These are phyloP conservation scores for Laticauda colubrina DNA, from an alignment of 2,113 vertebrate species.

Conservation along the genomic window DNA sequence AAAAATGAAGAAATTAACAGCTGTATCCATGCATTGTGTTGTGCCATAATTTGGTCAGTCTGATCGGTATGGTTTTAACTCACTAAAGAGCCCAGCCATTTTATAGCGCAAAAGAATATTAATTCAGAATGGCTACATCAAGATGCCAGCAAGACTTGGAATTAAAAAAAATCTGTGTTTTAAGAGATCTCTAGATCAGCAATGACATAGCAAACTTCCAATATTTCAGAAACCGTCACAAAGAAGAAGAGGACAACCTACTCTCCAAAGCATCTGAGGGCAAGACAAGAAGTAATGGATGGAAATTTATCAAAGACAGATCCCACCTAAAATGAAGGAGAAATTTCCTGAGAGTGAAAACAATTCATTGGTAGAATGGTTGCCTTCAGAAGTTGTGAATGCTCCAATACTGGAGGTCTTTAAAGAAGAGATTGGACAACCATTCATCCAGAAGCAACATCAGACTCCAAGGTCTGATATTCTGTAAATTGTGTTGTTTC, in stretches of 20 bases:
- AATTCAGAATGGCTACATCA: neutral
- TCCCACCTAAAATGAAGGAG: neutral
- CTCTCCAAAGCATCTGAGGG: neutral
- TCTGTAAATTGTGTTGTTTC: neutral
- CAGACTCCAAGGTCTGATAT: neutral
- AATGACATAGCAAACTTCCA: neutral
- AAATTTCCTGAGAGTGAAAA: neutral
- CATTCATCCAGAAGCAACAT: neutral
- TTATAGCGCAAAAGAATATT: neutral
- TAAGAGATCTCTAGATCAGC: neutral
- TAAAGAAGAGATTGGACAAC: neutral
- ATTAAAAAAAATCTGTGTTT: neutral
- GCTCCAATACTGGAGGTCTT: neutral
- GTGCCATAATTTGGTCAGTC: neutral
- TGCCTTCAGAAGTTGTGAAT: neutral
- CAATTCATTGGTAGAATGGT: neutral
- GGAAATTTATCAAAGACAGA: neutral
- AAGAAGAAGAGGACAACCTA: neutral
- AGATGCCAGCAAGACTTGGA: neutral
- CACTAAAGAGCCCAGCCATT: neutral
- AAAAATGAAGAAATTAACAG: neutral
- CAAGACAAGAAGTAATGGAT: neutral
- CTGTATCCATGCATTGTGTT: neutral
- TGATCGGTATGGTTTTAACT: neutral
- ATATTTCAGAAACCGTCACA: neutral